Percentiles rank a stretch among this genome's conserved stretches.
Conservation (phyloP, 2,797 vertebrate species). For the Macropus fuliginosus region DNA sequence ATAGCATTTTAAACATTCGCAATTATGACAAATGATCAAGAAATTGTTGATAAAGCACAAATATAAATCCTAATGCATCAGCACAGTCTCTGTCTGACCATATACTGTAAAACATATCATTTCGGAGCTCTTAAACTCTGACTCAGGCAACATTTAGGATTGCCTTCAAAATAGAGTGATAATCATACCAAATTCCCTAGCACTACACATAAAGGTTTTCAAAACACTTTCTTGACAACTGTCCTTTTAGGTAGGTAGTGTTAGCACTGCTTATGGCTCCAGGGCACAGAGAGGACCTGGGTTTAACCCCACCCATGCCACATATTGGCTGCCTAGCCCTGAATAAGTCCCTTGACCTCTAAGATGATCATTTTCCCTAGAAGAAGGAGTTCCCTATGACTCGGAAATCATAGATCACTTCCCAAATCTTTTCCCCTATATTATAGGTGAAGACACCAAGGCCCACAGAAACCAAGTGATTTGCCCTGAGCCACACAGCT, state of each 20-base stretch:
- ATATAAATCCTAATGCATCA: neutral
- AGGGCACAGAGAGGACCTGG: neutral
- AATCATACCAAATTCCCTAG: neutral
- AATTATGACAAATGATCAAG: conserved; percentile 1
- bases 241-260: neutral
- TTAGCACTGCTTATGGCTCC: neutral
- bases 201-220: neutral
- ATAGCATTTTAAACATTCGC: neutral
- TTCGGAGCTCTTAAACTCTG: conserved; percentile 19
- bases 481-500: neutral
- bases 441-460: neutral
- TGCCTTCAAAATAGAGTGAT: neutral
- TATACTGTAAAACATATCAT: conserved; percentile 12
- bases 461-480: neutral
- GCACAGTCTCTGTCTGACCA: neutral
- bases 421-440: neutral
- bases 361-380: neutral
- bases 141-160: conserved; percentile 5
- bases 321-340: neutral
- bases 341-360: neutral
- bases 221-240: neutral
- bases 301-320: neutral
- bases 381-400: neutral
- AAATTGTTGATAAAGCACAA: conserved; percentile 13
- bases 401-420: neutral